Evolutionary conservation across 2,888 invertebrate genomes (phyloP).

Genomic region (Leucoptera coffeella): DNA sequence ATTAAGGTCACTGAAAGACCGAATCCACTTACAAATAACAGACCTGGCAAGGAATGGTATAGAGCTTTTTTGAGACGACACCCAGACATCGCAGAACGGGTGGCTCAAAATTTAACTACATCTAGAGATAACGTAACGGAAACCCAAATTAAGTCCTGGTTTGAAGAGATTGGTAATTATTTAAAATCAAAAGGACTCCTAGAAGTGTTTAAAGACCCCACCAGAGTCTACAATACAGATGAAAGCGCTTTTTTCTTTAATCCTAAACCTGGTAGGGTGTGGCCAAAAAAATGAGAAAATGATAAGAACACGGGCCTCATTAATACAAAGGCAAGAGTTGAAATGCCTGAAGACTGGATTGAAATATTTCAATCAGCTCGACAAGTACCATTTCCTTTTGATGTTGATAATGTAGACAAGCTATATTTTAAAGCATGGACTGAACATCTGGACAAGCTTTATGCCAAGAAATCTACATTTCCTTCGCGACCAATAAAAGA

Average conservation of each 20-base stretch:
- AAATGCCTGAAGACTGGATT: no score
- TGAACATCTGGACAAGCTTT: no score
- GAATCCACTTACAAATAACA: conserved; percentile 12
- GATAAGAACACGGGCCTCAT: no score
- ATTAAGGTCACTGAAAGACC: no score
- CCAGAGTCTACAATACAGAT: conserved; percentile 16
- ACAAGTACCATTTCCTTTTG: no score
- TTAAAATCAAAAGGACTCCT: conserved; percentile 9
- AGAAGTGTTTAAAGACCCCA: conserved; percentile 10
- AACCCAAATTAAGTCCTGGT: conserved; percentile 12
- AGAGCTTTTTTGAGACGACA: conserved; percentile 13
- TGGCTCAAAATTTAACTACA: conserved; percentile 13
- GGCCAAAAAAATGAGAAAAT: conserved; percentile 7
- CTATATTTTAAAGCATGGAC: no score
- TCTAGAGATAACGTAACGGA: conserved; percentile 12
- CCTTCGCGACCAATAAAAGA: no score
- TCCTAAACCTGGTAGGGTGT: conserved; percentile 15
- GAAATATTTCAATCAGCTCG: no score
- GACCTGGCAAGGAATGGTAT: conserved; percentile 16
- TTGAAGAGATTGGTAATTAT: conserved; percentile 11
- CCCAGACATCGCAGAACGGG: conserved; percentile 10
- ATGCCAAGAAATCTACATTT: no score
- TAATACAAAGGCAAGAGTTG: no score
- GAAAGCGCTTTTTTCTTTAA: conserved; percentile 17
- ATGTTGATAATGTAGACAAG: no score